Base-by-base conservation (phyloP, 35 echinoderm and acorn worm species). In the Lytechinus variegatus region DNA sequence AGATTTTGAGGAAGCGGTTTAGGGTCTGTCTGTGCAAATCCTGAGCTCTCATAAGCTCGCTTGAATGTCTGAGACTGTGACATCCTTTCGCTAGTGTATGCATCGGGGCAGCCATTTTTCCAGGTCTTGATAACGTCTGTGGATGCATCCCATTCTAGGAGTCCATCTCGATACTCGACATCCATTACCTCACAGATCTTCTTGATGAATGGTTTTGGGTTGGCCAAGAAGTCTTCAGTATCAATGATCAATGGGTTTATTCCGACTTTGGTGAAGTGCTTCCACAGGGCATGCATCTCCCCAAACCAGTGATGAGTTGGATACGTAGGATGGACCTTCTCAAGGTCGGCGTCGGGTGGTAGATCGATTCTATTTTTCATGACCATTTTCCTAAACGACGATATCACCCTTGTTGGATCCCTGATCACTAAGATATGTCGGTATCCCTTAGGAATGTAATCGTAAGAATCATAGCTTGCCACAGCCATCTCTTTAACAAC, bases 161-260 rank as follows among this genome's bases (percentile, higher is more conserved):
- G 58, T 4, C 66, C 60, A 66, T 95, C 94, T 5, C 44, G 58
- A 86, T 95, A 95, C 94, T 95, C 94, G 4, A 95, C 29, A 10
- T 55, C 94, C 21, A 66, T 55, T 10, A 87, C 57, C 61, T 95
- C 60, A 87, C 94, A 95, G 61, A 86, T 86, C 54, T 95, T 95
- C 66, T 86, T 66, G 54, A 95, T 28, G 60, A 51, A 86, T 3
- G 94, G 27, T 14, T 21, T 10, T 16, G 94, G 94, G 53, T 95
- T 54, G 86, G 60, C 27, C 57, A 95, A 54, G 28, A 95, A 55
- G 27, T 95, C 94, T 72, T 95, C 94, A 11, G 94, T 87, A n/a
- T 95, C 94, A n/a, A 95, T 95, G 58, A 95, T 54, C 33, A 95
- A n/a, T 16, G 94, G 94, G 60, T 95, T 87, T 3, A 13, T 9